Evolutionary conservation across 2,888 invertebrate genomes (phyloP).

Genomic region (Zhuqinia jingwanae): DNA sequence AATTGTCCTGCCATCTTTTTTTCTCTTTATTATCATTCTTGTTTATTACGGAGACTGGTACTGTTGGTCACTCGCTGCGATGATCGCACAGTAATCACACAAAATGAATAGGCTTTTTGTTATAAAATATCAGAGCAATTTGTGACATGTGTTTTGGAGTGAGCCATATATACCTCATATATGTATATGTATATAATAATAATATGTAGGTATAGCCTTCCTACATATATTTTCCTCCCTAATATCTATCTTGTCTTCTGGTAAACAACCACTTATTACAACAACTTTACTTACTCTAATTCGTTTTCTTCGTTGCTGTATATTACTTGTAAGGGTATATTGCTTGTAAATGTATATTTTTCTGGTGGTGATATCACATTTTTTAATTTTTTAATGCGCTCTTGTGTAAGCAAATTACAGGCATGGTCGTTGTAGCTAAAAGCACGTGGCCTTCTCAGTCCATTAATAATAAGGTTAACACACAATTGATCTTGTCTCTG

Average conservation of each 20-base stretch:
- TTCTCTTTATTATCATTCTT: neutral
- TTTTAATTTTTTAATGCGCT: slow-evolving; percentile 19
- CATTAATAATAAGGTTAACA: slow-evolving; percentile 60
- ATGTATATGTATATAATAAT: too few species aligned
- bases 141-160: neutral
- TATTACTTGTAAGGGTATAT: neutral
- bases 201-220: slow-evolving; percentile 46
- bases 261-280: neutral
- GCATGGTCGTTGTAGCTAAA: slow-evolving; percentile 48
- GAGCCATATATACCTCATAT: slow-evolving; percentile 34
- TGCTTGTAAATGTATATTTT: neutral
- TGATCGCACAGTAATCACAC: neutral
- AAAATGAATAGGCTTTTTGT: slow-evolving; percentile 39
- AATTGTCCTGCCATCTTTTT: slow-evolving; percentile 15
- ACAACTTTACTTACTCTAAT: slow-evolving; percentile 32
- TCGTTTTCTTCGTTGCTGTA: slow-evolving; percentile 9
- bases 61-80: slow-evolving; percentile 6
- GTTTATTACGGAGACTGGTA: neutral
- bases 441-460: slow-evolving; percentile 62
- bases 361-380: slow-evolving; percentile 18
- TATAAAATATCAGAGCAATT: slow-evolving; percentile 23
- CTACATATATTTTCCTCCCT: neutral
- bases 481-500: slow-evolving; percentile 50
- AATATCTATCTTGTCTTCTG: neutral
- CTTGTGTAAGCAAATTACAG: neutral